phyloP scores from a whole-genome alignment of 1,140 invertebrate genomes.

The Tenebrio molitor region DNA sequence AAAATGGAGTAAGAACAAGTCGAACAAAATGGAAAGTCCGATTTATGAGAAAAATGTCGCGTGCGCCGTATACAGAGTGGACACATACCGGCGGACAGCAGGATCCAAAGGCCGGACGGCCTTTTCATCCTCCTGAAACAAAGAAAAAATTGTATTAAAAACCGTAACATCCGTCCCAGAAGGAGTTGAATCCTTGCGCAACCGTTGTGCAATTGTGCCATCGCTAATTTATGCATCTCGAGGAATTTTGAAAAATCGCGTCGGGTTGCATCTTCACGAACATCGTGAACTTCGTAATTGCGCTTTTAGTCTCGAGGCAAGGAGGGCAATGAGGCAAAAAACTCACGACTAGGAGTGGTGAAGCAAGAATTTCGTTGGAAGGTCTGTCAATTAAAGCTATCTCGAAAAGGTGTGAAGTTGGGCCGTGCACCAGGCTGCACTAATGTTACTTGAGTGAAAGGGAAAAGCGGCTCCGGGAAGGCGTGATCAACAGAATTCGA shows the following conservation, averaged over 20 bases:
- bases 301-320: not conserved
- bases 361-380: not conserved
- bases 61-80: slow-evolving; percentile 5
- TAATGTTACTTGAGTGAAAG: not conserved
- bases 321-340: not conserved
- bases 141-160: slow-evolving; percentile 48
- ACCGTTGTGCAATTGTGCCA: not conserved
- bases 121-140: slow-evolving; percentile 64
- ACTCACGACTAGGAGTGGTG: slow-evolving; percentile 11
- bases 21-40: slow-evolving; percentile 32
- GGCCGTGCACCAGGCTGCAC: slow-evolving; percentile 4
- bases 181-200: not conserved
- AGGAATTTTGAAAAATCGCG: not conserved
- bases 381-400: not conserved
- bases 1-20: slow-evolving; percentile 34
- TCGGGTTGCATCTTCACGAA: slow-evolving; percentile 26
- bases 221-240: not conserved
- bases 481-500: not conserved
- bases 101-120: slow-evolving; percentile 63
- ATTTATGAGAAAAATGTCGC: slow-evolving; percentile 32
- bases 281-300: slow-evolving; percentile 16
- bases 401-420: not conserved
- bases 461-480: not conserved
- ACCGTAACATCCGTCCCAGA: not conserved
- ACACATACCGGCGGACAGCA: slow-evolving; percentile 63